Base-by-base conservation (phyloP, 2,888 invertebrate species). In the Metellina segmentata region DNA sequence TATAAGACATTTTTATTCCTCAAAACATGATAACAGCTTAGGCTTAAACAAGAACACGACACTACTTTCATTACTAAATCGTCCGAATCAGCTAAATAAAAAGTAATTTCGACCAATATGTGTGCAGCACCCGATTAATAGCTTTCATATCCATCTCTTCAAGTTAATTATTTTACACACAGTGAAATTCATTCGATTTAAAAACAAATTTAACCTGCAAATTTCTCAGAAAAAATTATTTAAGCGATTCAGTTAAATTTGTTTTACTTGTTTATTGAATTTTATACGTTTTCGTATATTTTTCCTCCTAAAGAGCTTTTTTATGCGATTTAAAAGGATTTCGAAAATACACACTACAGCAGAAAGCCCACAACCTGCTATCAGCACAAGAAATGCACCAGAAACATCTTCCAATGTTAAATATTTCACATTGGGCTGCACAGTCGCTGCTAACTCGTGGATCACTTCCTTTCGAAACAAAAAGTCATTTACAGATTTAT, bases 401-500 rank as follows among this genome's bases (percentile, higher is more conserved):
- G 82, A 82, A 20, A n/a, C n/a, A 20, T 89, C 82, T 20, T 89
- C 77, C n/a, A 77, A 6, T 2, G 82, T 69, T 48, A 88, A 74
- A 53, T 20, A n/a, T 34, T 81, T 88, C 4, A 71, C 20, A n/a
- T 70, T 19, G 4, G 70, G 11, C 7, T 20, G 13, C 48, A 8
- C 49, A 69, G n/a, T 49, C 61, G 5, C 77, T 7, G 75, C 6
- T 7, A 20, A 11, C 9, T 49, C 19, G 8, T 75, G 7, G 16
- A 49, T 4, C 16, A 86, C 16, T 48, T 85, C 53, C 1, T 20
- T 13, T 9, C 69, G 34, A n/a, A 89, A 89, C 20, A 89, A 16
- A 16, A 71, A 49, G 61, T 89, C 89, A 13, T 78, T 49, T 6
- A 79, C 20, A 6, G 78, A 8, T 49, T 89, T 89, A 6, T 61